These are phyloP conservation scores for Drosophila picticornis DNA, from an alignment of 2,888 invertebrate species.

Conservation along the genomic window DNA sequence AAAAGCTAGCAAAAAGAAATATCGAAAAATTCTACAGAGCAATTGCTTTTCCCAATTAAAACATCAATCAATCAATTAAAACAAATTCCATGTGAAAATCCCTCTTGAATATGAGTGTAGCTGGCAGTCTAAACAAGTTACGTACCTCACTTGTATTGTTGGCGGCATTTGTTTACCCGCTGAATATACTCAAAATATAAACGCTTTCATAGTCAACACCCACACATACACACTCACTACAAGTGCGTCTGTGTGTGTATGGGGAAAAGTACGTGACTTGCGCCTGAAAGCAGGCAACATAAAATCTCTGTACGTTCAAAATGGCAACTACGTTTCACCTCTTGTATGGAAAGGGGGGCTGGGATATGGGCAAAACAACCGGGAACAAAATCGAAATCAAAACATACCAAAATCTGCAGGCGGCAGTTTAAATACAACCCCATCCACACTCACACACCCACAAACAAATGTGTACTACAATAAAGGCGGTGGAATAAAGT, in stretches of 20 bases:
- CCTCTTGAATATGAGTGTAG: constrained; percentile 71
- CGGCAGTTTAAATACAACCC: constrained; percentile 62
- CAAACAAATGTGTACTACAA: constrained; percentile 14
- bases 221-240: constrained; percentile 1
- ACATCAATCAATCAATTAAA: constrained; percentile 83
- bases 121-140: constrained; percentile 68
- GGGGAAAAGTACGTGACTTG: constrained; percentile 66
- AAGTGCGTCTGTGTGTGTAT: not conserved
- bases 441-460: constrained; percentile 41
- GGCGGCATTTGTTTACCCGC: constrained; percentile 63
- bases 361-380: not conserved
- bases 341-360: not conserved
- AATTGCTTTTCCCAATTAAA: constrained; percentile 82
- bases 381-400: constrained; percentile 61
- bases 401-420: constrained; percentile 71
- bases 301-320: constrained; percentile 64
- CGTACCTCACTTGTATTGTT: constrained; percentile 42
- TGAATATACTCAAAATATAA: constrained; percentile 66
- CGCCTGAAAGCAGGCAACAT: constrained; percentile 68
- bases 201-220: constrained; percentile 51
- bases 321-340: constrained; percentile 46
- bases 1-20: constrained; percentile 43
- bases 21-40: constrained; percentile 55
- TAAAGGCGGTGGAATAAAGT: constrained; percentile 20
- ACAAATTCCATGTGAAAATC: constrained; percentile 78